phyloP scores from a whole-genome alignment of 2,113 vertebrate species.

The Nansenia antarctica region DNA sequence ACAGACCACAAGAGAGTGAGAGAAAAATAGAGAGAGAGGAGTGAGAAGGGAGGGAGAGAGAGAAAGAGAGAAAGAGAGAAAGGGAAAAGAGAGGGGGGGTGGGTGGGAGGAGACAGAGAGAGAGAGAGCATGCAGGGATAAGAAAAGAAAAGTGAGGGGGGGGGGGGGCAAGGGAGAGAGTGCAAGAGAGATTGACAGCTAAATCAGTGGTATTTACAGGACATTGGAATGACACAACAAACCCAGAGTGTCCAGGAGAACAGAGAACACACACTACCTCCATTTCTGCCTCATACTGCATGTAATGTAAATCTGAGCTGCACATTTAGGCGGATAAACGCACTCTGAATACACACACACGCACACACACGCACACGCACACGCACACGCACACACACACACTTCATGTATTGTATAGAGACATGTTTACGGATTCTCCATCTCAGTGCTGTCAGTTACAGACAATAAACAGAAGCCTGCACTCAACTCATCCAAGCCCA shows the following conservation, averaged over 20 bases:
- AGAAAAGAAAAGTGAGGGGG: slow-evolving; percentile 2
- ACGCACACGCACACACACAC: too few species aligned
- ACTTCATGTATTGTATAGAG: too few species aligned
- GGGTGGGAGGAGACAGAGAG: background rate
- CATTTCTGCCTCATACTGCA: background rate
- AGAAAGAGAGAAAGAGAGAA: background rate
- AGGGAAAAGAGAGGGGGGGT: background rate
- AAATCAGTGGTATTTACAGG: too few species aligned
- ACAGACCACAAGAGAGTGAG: background rate
- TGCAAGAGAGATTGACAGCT: background rate
- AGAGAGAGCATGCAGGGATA: background rate
- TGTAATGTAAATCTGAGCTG: background rate
- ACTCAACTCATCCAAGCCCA: too few species aligned
- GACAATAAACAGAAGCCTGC: too few species aligned
- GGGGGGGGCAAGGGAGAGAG: background rate
- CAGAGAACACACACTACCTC: background rate
- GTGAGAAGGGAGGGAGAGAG: background rate
- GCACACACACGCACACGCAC: background rate
- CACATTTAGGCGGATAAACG: background rate
- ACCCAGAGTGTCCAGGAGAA: too few species aligned
- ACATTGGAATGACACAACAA: too few species aligned
- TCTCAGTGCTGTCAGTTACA: too few species aligned
- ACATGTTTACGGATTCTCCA: too few species aligned
- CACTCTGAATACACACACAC: background rate
- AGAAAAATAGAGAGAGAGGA: background rate